A percentile compares a stretch with the other conserved stretches of the same genome.
These are phyloP conservation scores for Stichopus horrens DNA, from an alignment of 53 echinoderm and acorn worm genomes.

Conservation along the genomic window DNA sequence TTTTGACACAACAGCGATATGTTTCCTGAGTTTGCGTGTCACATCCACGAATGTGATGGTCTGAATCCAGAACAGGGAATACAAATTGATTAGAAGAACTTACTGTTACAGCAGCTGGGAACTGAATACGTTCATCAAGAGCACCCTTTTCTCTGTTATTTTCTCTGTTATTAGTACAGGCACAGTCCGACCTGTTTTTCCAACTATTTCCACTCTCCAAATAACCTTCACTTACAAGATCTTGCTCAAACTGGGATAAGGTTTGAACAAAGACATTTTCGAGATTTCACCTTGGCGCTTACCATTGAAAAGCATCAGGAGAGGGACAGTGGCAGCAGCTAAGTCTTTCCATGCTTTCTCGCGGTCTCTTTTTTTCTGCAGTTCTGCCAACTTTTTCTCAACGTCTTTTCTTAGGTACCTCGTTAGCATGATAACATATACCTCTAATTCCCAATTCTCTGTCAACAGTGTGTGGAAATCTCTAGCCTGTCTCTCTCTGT, in stretches of 20 bases:
- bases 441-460: conserved; percentile 60
- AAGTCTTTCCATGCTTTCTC: conserved; percentile 46
- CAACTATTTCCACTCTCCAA: conserved; percentile 14
- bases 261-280: conserved; percentile 50
- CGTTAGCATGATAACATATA: conserved; percentile 56
- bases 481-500: conserved; percentile 46
- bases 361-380: not conserved
- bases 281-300: conserved; percentile 61
- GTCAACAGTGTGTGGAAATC: conserved; percentile 54
- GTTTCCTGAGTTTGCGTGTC: conserved; percentile 23
- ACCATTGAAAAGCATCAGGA: conserved; percentile 58
- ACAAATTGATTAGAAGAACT: not conserved
- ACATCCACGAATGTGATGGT: conserved; percentile 14
- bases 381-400: conserved; percentile 24
- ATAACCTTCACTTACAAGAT: conserved; percentile 28
- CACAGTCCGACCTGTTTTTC: conserved; percentile 14
- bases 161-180: conserved; percentile 9
- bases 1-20: conserved; percentile 46
- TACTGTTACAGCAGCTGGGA: not conserved
- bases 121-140: not conserved
- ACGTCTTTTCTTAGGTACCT: conserved; percentile 41
- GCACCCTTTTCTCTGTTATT: conserved; percentile 8
- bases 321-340: conserved; percentile 21
- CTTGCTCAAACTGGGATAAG: conserved; percentile 55
- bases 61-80: not conserved